phyloP scores from a whole-genome alignment of 2,113 vertebrate genomes.

The Pseudorasbora parva region DNA sequence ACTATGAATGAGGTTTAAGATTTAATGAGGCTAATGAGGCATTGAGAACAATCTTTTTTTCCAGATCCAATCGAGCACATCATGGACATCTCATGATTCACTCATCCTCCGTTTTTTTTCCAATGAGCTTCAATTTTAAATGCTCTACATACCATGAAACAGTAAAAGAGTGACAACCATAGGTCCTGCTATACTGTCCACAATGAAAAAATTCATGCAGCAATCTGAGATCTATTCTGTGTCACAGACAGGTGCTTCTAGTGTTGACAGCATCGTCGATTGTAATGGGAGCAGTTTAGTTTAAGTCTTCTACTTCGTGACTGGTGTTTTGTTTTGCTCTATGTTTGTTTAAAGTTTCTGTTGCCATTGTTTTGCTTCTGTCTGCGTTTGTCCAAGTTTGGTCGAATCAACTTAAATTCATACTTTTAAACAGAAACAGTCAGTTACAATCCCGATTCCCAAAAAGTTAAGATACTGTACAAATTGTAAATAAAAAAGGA shows the following conservation, averaged over 20 bases:
- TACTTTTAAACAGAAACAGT: not conserved
- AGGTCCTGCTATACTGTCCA: not conserved
- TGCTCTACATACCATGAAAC: not conserved
- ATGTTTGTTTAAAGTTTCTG: too few relatives aligned
- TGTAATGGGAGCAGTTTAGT: not conserved
- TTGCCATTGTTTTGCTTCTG: too few relatives aligned
- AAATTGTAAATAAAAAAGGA: too few relatives aligned
- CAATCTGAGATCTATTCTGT: not conserved
- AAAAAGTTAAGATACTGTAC: too few relatives aligned
- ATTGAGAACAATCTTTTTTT: conserved; percentile 8
- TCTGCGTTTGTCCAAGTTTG: not conserved
- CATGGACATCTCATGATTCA: not conserved
- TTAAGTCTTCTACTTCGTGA: not conserved
- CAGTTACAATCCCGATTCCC: too few relatives aligned
- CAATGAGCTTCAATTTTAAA: not conserved
- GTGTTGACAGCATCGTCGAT: not conserved
- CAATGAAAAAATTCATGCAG: not conserved
- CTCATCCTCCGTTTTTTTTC: not conserved
- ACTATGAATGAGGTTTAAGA: conserved; percentile 22
- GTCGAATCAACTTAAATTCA: not conserved
- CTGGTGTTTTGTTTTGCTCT: too few relatives aligned
- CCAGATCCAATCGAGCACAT: not conserved
- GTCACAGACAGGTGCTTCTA: not conserved
- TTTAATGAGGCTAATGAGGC: conserved; percentile 24
- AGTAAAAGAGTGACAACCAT: not conserved